Conservation (phyloP, 2,113 vertebrate species). For the Xenotilapia caudafasciata region DNA sequence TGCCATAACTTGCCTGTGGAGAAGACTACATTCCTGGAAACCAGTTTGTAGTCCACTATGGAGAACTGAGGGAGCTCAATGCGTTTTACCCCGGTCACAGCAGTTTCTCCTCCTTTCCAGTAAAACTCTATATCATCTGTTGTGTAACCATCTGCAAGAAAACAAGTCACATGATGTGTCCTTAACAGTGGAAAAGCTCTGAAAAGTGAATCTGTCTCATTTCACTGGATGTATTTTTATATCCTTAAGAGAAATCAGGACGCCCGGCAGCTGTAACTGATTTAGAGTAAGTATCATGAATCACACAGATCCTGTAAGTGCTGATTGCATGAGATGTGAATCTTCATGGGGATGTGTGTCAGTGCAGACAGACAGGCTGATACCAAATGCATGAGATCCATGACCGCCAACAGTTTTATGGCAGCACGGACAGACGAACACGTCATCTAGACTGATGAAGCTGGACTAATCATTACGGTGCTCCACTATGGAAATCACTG, state of each 20-base stretch:
- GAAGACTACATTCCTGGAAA: constrained; percentile 95
- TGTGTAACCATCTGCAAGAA: constrained; percentile 88
- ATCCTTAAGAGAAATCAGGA: background rate
- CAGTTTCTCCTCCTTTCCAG: constrained; percentile 91
- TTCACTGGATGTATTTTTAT: background rate
- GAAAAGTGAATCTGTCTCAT: background rate
- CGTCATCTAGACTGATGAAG: constrained; percentile 9
- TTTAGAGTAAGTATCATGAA: constrained; percentile 4
- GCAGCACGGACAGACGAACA: background rate
- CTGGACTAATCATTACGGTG: background rate
- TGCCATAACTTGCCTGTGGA: constrained; percentile 82
- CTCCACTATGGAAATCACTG: background rate
- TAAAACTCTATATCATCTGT: constrained; percentile 98
- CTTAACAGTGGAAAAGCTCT: background rate
- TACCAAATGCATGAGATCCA: background rate
- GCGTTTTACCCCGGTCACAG: constrained; percentile 88
- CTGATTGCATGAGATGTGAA: constrained; percentile 32
- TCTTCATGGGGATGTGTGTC: background rate
- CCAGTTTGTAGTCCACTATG: constrained; percentile 91
- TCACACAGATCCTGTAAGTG: background rate
- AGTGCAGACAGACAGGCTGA: background rate
- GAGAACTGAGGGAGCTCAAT: constrained; percentile 98
- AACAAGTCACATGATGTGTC: background rate
- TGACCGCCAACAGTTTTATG: constrained; percentile 8
- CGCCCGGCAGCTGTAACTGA: background rate